Percentiles rank a stretch among this genome's conserved stretches.
Evolutionary conservation across 2,797 vertebrate species (phyloP).

Genomic region (Pseudomugil gertrudae): DNA sequence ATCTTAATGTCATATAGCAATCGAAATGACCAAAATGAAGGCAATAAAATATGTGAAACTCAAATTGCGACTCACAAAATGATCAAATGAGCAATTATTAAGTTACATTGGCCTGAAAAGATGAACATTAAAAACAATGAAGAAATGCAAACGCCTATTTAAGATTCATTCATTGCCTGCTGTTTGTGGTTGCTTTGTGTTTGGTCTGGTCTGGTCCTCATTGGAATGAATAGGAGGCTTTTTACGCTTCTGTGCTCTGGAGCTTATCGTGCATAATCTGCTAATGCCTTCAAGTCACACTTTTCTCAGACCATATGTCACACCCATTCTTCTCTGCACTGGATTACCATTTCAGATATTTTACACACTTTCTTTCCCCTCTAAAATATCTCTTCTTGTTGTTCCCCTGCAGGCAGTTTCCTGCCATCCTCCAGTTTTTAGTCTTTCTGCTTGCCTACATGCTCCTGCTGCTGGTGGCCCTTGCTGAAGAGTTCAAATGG

Average conservation of each 20-base stretch:
- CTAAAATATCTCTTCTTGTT: not conserved
- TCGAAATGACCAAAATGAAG: not conserved
- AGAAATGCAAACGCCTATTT: not conserved
- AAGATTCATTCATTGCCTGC: not conserved
- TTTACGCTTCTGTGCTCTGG: not conserved
- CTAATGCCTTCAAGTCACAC: not conserved
- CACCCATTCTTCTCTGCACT: not conserved
- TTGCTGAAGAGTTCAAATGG: conserved; percentile 81
- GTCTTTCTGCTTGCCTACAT: conserved; percentile 76
- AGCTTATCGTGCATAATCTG: not conserved
- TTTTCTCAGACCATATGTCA: not conserved
- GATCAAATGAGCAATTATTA: not conserved
- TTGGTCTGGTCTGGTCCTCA: not conserved
- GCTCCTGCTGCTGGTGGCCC: conserved; percentile 75
- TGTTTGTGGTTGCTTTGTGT: not conserved
- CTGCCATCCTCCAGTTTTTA: conserved; percentile 71
- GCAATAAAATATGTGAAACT: not conserved
- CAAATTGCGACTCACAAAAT: not conserved
- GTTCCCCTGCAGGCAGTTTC: conserved; percentile 58
- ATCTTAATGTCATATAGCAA: not conserved
- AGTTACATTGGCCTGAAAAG: too few species aligned
- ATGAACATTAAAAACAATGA: not conserved
- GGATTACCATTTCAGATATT: not conserved
- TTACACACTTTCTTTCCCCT: not conserved
- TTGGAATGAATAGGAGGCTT: not conserved